These are phyloP conservation scores for Empis livida DNA, from an alignment of 2,888 invertebrate species.

Conservation along the genomic window DNA sequence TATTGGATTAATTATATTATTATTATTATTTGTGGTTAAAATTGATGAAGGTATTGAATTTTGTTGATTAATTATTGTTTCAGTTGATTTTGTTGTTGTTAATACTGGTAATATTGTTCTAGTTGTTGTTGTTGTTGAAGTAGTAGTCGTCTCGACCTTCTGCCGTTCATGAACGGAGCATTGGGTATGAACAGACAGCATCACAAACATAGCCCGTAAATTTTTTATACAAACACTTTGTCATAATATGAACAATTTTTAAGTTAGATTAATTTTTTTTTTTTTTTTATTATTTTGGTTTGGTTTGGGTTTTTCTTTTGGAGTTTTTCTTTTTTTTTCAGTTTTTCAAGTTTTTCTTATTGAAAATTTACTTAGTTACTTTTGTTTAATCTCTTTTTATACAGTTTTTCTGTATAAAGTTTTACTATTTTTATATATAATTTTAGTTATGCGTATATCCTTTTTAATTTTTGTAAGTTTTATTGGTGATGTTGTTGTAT, in stretches of 20 bases:
- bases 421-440: no score
- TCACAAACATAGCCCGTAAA: conserved; percentile 21
- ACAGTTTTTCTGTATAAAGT: no score
- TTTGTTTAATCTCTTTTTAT: no score
- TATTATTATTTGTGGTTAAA: neutral
- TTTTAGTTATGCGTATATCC: no score
- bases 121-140: conserved; percentile 1
- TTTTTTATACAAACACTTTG: conserved; percentile 18
- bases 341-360: no score
- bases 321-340: no score
- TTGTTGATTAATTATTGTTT: neutral
- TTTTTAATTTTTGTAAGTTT: no score
- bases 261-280: conserved; percentile 37
- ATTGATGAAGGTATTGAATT: no score
- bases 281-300: no score
- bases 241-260: conserved; percentile 15
- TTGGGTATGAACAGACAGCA: conserved; percentile 18
- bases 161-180: conserved; percentile 20
- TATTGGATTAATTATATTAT: neutral
- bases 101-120: neutral
- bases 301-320: no score
- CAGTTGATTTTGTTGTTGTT: neutral
- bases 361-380: no score
- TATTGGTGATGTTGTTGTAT: no score
- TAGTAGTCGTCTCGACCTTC: conserved; percentile 14